Evolutionary conservation across 2,888 invertebrate genomes (phyloP).

Genomic region (Harpalus rufipes): DNA sequence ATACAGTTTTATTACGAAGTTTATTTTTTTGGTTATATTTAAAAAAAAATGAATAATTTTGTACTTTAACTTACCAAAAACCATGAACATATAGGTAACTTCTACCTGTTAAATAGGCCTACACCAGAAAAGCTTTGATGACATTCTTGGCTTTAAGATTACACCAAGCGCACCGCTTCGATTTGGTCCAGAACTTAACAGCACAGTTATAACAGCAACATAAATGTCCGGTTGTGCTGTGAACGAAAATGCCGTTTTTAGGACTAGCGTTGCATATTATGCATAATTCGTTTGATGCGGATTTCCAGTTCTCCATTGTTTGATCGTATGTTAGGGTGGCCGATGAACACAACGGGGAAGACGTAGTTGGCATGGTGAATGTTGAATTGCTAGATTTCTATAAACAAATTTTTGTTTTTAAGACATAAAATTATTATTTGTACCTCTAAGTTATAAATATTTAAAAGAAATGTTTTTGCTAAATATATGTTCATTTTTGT

Average conservation of each 20-base stretch:
- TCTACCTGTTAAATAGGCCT: constrained; percentile 67
- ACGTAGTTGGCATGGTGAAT: neutral
- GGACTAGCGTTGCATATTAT: constrained; percentile 82
- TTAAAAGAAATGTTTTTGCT: too few relatives aligned
- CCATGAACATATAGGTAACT: neutral
- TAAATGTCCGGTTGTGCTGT: constrained; percentile 83
- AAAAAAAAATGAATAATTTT: constrained; percentile 20
- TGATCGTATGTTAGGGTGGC: constrained; percentile 69
- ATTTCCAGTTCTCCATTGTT: constrained; percentile 72
- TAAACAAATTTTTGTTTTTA: neutral
- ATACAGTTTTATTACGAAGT: neutral
- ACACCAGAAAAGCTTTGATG: constrained; percentile 79
- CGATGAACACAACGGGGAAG: neutral
- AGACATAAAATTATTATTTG: too few relatives aligned
- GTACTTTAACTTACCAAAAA: constrained; percentile 35
- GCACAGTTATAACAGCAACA: constrained; percentile 87
- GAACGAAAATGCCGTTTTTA: constrained; percentile 85
- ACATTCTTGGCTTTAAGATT: constrained; percentile 85
- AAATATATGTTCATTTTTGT: too few relatives aligned
- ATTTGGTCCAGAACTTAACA: constrained; percentile 82
- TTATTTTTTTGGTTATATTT: constrained; percentile 25
- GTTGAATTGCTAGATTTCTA: neutral
- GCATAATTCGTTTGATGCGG: constrained; percentile 78
- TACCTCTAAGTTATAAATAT: too few relatives aligned
- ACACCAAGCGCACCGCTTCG: constrained; percentile 84